Evolutionary conservation across 2,888 invertebrate species (phyloP).

Genomic region (Pantelozetes paolii): DNA sequence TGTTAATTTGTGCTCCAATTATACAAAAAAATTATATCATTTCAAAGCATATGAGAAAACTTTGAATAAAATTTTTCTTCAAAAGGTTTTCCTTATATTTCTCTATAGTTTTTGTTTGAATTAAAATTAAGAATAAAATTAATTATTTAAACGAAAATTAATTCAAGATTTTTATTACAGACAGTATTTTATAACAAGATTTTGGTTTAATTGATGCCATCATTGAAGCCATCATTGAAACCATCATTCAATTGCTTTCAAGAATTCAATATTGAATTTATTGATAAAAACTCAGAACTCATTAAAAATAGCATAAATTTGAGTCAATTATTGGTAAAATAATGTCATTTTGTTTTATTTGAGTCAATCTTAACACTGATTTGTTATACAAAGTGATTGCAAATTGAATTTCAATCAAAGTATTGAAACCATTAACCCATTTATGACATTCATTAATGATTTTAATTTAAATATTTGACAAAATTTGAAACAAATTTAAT

Average conservation of each 20-base stretch:
- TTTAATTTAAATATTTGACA: no score
- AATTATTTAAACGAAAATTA: not conserved
- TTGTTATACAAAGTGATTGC: not conserved
- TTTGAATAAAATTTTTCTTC: not conserved
- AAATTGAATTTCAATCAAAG: not conserved
- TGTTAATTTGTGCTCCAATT: constrained; percentile 22
- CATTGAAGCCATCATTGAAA: no score
- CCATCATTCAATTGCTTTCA: no score
- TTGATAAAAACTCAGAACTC: not conserved
- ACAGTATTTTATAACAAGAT: not conserved
- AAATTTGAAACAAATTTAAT: no score
- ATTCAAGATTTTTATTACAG: not conserved
- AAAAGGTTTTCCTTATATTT: not conserved
- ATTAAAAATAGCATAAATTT: not conserved
- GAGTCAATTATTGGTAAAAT: no score
- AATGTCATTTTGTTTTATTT: not conserved
- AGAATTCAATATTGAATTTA: not conserved
- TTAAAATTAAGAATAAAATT: not conserved
- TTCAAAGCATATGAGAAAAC: not conserved
- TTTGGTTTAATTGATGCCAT: not conserved
- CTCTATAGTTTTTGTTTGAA: not conserved
- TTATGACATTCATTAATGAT: not conserved
- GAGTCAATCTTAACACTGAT: not conserved
- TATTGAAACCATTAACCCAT: not conserved
- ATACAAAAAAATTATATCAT: constrained; percentile 6